phyloP scores from a whole-genome alignment of 2,797 vertebrate species.

The Spheniscus humboldti region DNA sequence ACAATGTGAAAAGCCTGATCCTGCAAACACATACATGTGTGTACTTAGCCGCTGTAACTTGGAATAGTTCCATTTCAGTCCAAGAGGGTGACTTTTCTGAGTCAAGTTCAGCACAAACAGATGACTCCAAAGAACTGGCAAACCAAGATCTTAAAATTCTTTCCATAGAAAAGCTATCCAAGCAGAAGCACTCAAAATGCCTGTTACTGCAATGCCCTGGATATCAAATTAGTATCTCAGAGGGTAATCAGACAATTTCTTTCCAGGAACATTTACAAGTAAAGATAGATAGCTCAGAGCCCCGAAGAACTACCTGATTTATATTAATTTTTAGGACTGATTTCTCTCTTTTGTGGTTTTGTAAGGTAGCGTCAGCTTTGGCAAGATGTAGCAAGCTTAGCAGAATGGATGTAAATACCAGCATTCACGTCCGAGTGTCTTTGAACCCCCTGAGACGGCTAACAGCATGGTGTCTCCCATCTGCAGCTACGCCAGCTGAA shows the following conservation, averaged over 20 bases:
- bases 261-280: background rate
- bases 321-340: background rate
- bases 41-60: background rate
- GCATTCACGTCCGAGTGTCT: fast-evolving
- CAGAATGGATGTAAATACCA: background rate
- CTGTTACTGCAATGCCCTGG: background rate
- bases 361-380: background rate
- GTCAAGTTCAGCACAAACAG: background rate
- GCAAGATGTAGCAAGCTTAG: background rate
- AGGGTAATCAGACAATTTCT: background rate
- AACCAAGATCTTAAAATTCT: constrained; percentile 5
- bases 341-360: background rate
- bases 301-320: background rate
- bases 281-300: background rate
- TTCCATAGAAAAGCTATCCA: constrained; percentile 19
- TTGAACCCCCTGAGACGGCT: background rate
- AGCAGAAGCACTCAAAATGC: background rate
- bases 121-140: background rate
- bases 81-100: background rate
- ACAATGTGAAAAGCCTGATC: background rate
- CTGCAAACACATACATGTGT: background rate
- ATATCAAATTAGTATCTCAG: background rate
- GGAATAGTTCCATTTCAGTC: background rate
- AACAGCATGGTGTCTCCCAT: background rate
- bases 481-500: background rate